phyloP scores from a whole-genome alignment of 2,888 invertebrate genomes.

The Cantharis lateralis region DNA sequence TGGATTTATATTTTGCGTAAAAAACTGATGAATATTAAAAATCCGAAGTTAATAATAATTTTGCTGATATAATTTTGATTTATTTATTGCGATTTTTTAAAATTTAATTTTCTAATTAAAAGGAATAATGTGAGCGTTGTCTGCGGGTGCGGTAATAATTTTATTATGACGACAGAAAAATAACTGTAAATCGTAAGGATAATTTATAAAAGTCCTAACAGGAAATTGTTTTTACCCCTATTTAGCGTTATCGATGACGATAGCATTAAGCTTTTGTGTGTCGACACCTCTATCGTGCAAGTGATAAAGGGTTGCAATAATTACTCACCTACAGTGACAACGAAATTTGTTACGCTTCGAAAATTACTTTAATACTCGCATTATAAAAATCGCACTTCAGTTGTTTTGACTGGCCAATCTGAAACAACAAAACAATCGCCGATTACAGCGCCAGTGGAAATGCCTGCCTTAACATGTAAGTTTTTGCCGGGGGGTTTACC shows the following conservation, averaged over 20 bases:
- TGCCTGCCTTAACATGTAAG: background rate
- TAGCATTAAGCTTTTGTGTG: conserved; percentile 25
- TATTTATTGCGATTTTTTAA: background rate
- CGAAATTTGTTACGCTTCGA: conserved; percentile 11
- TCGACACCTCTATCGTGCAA: conserved; percentile 26
- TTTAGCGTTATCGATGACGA: conserved; percentile 10
- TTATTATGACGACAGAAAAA: background rate
- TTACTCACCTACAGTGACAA: conserved; percentile 31
- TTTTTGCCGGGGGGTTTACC: background rate
- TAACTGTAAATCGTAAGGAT: background rate
- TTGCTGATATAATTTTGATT: background rate
- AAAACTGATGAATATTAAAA: background rate
- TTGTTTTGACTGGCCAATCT: background rate
- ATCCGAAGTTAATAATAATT: background rate
- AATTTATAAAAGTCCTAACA: background rate
- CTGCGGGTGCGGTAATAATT: background rate
- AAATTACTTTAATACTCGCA: background rate
- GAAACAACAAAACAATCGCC: background rate
- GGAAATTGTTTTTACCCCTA: background rate
- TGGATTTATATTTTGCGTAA: background rate
- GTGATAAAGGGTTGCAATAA: conserved; percentile 31
- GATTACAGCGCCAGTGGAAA: background rate
- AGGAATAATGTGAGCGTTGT: background rate
- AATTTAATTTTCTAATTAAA: background rate
- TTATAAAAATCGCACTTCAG: background rate